These are phyloP conservation scores for Zaprionus africanus DNA, from an alignment of 1,140 invertebrate species.

Conservation along the genomic window DNA sequence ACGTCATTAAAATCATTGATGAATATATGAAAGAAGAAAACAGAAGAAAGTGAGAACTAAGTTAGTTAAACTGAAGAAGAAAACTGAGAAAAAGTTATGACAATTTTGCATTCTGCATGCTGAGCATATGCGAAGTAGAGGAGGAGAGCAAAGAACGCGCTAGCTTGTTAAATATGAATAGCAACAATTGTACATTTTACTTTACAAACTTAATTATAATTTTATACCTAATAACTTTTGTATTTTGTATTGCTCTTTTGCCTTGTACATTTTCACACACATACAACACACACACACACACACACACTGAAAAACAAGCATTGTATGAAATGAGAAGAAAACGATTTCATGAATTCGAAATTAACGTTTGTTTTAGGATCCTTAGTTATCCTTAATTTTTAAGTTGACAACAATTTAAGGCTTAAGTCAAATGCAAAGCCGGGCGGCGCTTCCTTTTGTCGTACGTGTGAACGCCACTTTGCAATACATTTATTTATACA, in stretches of 20 bases:
- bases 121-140: constrained; percentile 50
- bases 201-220: constrained; percentile 72
- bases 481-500: constrained; percentile 78
- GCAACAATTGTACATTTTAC: constrained; percentile 80
- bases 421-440: constrained; percentile 77
- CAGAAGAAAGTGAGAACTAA: constrained; percentile 8
- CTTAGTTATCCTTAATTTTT: constrained; percentile 41
- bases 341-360: constrained; percentile 42
- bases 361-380: constrained; percentile 53
- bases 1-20: constrained; percentile 51
- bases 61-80: constrained; percentile 27
- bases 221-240: constrained; percentile 61
- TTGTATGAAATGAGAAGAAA: constrained; percentile 27
- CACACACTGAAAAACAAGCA: constrained; percentile 19
- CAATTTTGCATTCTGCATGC: constrained; percentile 63
- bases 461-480: constrained; percentile 63
- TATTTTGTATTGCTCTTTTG: constrained; percentile 73
- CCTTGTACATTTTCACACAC: constrained; percentile 77
- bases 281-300: constrained; percentile 10
- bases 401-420: constrained; percentile 75
- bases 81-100: constrained; percentile 65
- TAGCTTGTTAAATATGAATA: constrained; percentile 79
- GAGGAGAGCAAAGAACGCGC: constrained; percentile 52
- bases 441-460: constrained; percentile 58
- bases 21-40: constrained; percentile 58